phyloP scores from a whole-genome alignment of 35 echinoderm and acorn worm genomes.

The Stichopus chloronotus region DNA sequence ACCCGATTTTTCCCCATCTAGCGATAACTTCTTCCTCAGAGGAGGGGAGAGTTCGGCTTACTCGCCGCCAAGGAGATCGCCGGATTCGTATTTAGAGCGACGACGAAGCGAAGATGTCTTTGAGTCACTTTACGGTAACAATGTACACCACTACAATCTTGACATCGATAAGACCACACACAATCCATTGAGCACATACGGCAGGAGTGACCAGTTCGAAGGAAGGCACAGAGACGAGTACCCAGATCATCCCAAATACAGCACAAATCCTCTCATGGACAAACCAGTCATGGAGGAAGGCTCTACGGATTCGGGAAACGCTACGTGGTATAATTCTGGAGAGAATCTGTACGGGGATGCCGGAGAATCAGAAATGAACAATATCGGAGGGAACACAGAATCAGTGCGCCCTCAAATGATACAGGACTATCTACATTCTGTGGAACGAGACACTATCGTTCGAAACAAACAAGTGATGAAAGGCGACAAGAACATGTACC shows the following conservation, averaged over 20 bases:
- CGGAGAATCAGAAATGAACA: background rate
- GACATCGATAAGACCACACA: background rate
- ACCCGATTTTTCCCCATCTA: background rate
- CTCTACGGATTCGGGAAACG: conserved; percentile 31
- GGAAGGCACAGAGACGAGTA: background rate
- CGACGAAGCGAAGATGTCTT: background rate
- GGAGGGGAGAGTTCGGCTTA: background rate
- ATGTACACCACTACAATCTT: background rate
- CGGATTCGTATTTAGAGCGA: background rate
- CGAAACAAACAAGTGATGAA: background rate
- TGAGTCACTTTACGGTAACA: background rate
- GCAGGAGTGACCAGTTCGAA: background rate
- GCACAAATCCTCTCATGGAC: conserved; percentile 7
- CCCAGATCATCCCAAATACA: background rate
- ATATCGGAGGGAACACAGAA: background rate
- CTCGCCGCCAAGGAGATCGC: background rate
- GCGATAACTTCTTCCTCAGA: background rate
- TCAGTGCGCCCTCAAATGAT: conserved; percentile 29
- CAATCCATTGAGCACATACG: background rate
- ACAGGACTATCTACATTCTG: conserved; percentile 41
- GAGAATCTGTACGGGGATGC: conserved; percentile 23
- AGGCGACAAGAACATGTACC: background rate
- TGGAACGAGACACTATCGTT: conserved; percentile 43
- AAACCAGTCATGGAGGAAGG: background rate
- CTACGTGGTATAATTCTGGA: conserved; percentile 39